phyloP scores from a whole-genome alignment of 2,888 invertebrate species.

The Ypsolopha sequella region DNA sequence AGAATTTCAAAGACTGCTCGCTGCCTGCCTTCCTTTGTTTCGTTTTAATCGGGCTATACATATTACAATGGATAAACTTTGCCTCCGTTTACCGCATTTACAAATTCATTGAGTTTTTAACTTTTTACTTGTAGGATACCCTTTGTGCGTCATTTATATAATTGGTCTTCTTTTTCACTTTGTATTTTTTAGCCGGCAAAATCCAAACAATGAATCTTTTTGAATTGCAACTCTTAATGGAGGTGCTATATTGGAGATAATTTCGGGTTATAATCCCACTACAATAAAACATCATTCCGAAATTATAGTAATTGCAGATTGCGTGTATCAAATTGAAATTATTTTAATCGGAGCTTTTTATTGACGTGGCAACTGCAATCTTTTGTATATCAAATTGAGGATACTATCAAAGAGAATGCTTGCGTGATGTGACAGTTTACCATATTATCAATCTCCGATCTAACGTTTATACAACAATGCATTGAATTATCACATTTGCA shows the following conservation, averaged over 20 bases:
- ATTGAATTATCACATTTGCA: constrained; percentile 28
- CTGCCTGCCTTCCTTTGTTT: constrained; percentile 21
- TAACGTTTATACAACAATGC: constrained; percentile 36
- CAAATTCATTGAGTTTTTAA: constrained; percentile 22
- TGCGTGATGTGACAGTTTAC: neutral
- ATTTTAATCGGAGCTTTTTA: neutral
- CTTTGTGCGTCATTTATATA: too few relatives aligned
- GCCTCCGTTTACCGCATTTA: constrained; percentile 13
- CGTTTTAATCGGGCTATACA: constrained; percentile 6
- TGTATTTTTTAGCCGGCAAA: neutral
- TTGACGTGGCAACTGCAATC: neutral
- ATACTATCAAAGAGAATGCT: neutral
- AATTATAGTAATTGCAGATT: too few relatives aligned
- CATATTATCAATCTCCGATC: constrained; percentile 22
- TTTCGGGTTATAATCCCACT: neutral
- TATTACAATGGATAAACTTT: neutral
- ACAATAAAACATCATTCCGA: neutral
- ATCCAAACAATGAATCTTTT: neutral
- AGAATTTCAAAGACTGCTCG: constrained; percentile 27
- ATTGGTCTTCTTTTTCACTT: constrained; percentile 15
- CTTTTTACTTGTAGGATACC: too few relatives aligned
- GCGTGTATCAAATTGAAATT: neutral
- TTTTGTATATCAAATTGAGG: neutral
- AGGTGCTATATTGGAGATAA: neutral
- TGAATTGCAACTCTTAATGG: neutral